These are phyloP conservation scores for Garra rufa DNA, from an alignment of 2,113 vertebrate genomes.

Conservation along the genomic window DNA sequence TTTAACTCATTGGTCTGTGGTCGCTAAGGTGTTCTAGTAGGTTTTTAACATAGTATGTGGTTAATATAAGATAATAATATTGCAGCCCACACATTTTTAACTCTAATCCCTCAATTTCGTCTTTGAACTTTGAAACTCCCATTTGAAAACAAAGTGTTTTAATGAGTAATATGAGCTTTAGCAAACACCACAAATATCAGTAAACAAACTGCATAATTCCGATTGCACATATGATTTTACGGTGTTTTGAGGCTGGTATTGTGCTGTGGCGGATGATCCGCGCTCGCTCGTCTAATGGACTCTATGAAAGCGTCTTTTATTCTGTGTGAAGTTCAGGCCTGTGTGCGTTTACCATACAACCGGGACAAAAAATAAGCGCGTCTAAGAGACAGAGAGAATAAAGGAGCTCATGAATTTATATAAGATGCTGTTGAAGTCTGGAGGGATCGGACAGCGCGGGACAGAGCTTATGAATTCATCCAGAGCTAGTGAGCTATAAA, in stretches of 20 bases:
- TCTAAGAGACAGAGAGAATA: conserved; percentile 59
- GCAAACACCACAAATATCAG: neutral
- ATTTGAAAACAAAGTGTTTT: neutral
- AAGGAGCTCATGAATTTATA: conserved; percentile 72
- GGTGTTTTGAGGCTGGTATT: neutral
- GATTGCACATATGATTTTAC: neutral
- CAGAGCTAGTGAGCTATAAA: conserved; percentile 76
- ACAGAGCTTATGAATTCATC: conserved; percentile 71
- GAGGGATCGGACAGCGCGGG: conserved; percentile 63
- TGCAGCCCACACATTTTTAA: no score
- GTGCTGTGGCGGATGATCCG: neutral
- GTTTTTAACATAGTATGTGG: neutral
- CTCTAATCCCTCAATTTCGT: no score
- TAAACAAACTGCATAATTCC: neutral
- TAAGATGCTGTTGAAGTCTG: conserved; percentile 62
- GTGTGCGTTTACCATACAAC: conserved; percentile 23
- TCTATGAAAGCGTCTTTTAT: conserved; percentile 19
- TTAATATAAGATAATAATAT: no score
- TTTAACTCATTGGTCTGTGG: no score
- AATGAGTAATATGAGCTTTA: neutral
- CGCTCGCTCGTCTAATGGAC: neutral
- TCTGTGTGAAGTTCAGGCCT: neutral
- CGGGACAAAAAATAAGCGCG: conserved; percentile 35
- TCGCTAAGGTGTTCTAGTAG: neutral
- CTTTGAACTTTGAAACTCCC: no score